Evolutionary conservation across 2,888 invertebrate species (phyloP), one percentile per base, ranked within the genome.

Genomic region (Archips crataeganus): DNA sequence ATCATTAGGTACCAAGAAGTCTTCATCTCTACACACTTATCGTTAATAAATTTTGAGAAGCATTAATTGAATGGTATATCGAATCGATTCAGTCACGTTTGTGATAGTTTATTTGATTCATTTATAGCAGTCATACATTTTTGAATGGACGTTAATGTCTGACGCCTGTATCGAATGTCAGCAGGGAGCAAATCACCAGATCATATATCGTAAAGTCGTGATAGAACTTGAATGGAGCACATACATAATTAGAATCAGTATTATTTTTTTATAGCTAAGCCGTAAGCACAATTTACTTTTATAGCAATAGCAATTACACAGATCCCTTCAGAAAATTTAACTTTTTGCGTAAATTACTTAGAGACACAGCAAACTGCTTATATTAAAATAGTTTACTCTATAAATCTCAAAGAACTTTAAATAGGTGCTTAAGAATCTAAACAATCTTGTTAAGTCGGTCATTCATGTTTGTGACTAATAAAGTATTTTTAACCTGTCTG

Each of bases 91-190:
- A 63, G 61, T 76, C 57, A 76, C 59, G 67, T 51, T 72, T 74
- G 72, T 67, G 51, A 75, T 63, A 66, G 70, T 67, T 74, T 74
- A 76, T 77, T 75, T 76, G 75, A 77, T 75, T 76, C 68, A 76
- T 75, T 72, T 70, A 75, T 71, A 57, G 42, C 47, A 71, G 45
- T 69, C 72, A 75, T 74, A 60, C 23, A n/a, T 10, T 39, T 65
- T 63, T 64, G 32, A 65, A 71, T 36, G 65, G 54, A 34, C 42
- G 64, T 63, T 54, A 59, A 54, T 54, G 23, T 23, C 59, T 71
- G 65, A 60, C 45, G 60, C 5, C n/a, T 49, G 60, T 59, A 65
- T 23, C 71, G 34, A 49, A 71, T 36, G 59, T 59, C 60, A 51
- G 66, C 15, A 66, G 62, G 59, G 64, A 64, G 65, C 15, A 60